Conservation (phyloP, 64 coral and sea anemone genomes). For the Pachyseris speciosa region DNA sequence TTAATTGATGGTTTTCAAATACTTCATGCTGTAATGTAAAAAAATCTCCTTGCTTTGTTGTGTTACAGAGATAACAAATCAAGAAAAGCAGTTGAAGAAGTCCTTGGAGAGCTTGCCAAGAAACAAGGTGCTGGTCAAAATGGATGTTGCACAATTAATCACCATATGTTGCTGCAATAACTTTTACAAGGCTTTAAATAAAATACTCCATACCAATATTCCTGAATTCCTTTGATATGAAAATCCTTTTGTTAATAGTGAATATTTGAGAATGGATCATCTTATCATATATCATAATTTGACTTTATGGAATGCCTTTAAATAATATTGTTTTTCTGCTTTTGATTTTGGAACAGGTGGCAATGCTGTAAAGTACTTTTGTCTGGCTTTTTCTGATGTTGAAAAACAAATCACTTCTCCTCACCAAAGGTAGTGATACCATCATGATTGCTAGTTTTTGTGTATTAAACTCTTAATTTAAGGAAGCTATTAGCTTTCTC, state of each 20-base stretch:
- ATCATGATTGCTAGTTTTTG: neutral
- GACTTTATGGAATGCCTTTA: neutral
- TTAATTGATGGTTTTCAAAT: no score
- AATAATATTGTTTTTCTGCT: neutral
- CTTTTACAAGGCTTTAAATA: no score
- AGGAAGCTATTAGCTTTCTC: no score
- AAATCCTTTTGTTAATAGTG: no score
- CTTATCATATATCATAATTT: neutral
- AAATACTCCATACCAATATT: no score
- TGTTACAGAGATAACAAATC: conserved; percentile 49
- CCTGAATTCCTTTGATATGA: no score
- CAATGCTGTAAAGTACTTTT: conserved; percentile 58
- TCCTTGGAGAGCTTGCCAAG: conserved; percentile 49
- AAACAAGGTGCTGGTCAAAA: conserved; percentile 15
- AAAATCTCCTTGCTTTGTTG: neutral
- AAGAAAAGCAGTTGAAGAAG: conserved; percentile 50
- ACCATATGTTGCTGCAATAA: no score
- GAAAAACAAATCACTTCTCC: conserved; percentile 53
- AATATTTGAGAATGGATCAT: no score
- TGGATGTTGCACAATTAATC: neutral
- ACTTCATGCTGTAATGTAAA: no score
- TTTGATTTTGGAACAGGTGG: conserved; percentile 6
- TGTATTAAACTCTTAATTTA: no score
- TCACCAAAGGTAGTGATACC: conserved; percentile 34
- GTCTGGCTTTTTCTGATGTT: conserved; percentile 38